These are phyloP conservation scores for Prietella phreatophila DNA, from an alignment of 2,113 vertebrate genomes.

Conservation along the genomic window DNA sequence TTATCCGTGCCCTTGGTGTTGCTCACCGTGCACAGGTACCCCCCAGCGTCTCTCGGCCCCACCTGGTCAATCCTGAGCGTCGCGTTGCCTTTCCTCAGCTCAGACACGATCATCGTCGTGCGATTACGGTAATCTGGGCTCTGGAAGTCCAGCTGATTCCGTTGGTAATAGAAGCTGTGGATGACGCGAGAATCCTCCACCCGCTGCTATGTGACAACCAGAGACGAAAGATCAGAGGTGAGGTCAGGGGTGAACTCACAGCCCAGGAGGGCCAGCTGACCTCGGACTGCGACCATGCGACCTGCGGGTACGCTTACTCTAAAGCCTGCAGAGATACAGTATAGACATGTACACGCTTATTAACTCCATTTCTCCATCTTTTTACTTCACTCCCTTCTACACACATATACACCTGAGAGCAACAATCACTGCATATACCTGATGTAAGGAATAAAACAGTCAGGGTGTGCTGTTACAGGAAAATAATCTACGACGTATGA, in stretches of 20 bases:
- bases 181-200: conserved; percentile 38
- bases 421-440: neutral
- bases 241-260: conserved; percentile 48
- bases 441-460: neutral
- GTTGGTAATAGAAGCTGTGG: conserved; percentile 55
- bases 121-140: conserved; percentile 28
- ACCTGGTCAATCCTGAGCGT: conserved; percentile 45
- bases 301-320: conserved; percentile 31
- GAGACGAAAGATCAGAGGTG: neutral
- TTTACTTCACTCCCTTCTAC: neutral
- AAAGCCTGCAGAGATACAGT: conserved; percentile 42
- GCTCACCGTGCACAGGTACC: conserved; percentile 52
- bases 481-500: neutral
- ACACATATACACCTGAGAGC: neutral
- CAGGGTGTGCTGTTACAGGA: neutral
- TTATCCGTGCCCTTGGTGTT: conserved; percentile 48
- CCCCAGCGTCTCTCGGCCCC: conserved; percentile 26
- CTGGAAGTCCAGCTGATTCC: conserved; percentile 49
- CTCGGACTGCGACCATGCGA: conserved; percentile 39
- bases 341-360: neutral
- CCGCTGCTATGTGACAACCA: conserved; percentile 59
- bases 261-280: conserved; percentile 36
- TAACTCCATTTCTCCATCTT: too few relatives aligned
- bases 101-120: conserved; percentile 30
- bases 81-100: conserved; percentile 55